Evolutionary conservation across 2,888 invertebrate species (phyloP).

Genomic region (Catocala fraxini): DNA sequence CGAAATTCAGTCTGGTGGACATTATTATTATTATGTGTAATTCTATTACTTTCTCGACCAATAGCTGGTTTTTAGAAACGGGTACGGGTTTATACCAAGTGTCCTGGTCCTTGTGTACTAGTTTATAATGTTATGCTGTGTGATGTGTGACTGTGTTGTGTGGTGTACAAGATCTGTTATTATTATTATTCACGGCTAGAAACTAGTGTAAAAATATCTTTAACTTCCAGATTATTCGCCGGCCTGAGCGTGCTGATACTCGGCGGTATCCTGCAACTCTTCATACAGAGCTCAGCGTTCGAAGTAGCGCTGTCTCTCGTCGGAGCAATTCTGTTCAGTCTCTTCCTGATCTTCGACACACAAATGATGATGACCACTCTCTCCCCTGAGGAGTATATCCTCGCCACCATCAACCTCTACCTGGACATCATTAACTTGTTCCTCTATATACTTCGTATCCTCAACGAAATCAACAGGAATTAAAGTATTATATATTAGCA

Average conservation of each 20-base stretch:
- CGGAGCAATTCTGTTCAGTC: constrained; percentile 92
- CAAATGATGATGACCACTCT: constrained; percentile 93
- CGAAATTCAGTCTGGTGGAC: no score
- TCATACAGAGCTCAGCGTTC: constrained; percentile 91
- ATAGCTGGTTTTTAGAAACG: no score
- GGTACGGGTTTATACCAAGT: no score
- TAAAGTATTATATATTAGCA: constrained; percentile 55
- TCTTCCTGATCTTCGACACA: constrained; percentile 95
- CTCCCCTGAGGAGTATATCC: constrained; percentile 95
- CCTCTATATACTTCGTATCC: constrained; percentile 92
- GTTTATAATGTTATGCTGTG: no score
- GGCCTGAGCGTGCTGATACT: constrained; percentile 90
- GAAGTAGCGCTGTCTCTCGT: constrained; percentile 91
- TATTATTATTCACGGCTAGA: no score
- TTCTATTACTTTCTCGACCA: no score
- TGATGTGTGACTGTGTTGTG: no score
- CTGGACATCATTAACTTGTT: constrained; percentile 96
- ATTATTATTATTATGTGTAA: no score
- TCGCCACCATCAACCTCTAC: constrained; percentile 95
- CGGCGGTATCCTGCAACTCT: constrained; percentile 91
- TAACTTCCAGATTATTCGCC: constrained; percentile 87
- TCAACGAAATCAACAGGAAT: constrained; percentile 88
- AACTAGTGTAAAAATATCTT: constrained; percentile 16
- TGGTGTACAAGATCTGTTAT: neutral
- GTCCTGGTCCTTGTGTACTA: no score